Percentiles rank a stretch among this genome's conserved stretches.
These are phyloP conservation scores for Ursus arctos DNA, from an alignment of 2,113 vertebrate genomes.

Conservation along the genomic window DNA sequence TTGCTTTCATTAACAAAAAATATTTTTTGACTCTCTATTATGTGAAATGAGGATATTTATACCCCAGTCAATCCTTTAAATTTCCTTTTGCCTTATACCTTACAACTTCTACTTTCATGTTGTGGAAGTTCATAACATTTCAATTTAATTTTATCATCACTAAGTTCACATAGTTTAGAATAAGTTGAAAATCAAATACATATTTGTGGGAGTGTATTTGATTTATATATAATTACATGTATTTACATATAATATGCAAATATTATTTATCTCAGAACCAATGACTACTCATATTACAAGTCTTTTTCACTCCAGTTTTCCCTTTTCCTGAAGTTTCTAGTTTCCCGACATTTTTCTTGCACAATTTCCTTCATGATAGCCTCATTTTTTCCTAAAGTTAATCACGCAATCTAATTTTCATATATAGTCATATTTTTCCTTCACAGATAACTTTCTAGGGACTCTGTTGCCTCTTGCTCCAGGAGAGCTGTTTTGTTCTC, in stretches of 20 bases:
- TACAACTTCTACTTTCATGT: background rate
- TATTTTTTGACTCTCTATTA: background rate
- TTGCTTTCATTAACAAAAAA: background rate
- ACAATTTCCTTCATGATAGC: background rate
- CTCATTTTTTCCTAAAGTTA: background rate
- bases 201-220: background rate
- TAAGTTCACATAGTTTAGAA: background rate
- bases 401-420: background rate
- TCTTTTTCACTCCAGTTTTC: background rate
- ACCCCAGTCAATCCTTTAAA: background rate
- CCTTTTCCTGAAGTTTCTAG: background rate
- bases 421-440: background rate
- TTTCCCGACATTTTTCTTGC: background rate
- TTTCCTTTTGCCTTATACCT: background rate
- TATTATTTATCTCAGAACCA: background rate
- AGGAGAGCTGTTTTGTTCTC: background rate
- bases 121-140: background rate
- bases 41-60: background rate
- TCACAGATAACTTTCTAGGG: background rate
- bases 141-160: background rate
- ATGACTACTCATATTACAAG: background rate
- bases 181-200: background rate
- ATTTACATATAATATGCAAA: background rate
- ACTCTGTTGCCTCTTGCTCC: background rate
- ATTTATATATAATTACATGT: background rate